Evolutionary conservation across 2,888 invertebrate genomes (phyloP).

Genomic region (Tuta absoluta): DNA sequence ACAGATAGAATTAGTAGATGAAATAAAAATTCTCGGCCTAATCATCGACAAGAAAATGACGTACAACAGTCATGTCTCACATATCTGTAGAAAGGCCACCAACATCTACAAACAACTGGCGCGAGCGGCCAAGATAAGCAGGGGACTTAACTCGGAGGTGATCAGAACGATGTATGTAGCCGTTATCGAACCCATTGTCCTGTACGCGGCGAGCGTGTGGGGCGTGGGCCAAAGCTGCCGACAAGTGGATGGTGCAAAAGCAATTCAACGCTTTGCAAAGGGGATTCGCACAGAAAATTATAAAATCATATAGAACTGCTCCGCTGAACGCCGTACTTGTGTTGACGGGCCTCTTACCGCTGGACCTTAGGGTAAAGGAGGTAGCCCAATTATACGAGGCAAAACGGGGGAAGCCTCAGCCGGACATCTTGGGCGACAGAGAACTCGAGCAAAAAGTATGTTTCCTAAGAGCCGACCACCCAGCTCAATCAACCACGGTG

Average conservation of each 20-base stretch:
- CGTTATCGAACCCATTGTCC: background rate
- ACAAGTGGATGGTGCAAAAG: background rate
- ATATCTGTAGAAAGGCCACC: background rate
- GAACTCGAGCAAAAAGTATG: background rate
- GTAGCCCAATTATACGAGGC: conserved; percentile 7
- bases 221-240: background rate
- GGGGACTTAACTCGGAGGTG: background rate
- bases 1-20: background rate
- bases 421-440: background rate
- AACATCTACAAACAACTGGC: background rate
- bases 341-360: conserved; percentile 12
- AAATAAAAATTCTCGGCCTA: background rate
- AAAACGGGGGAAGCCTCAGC: background rate
- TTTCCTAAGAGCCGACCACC: background rate
- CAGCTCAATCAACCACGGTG: no score
- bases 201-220: conserved; percentile 8
- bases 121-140: background rate
- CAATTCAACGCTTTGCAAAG: background rate
- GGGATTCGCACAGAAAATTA: background rate
- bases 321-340: conserved; percentile 21
- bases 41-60: conserved; percentile 1
- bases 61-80: background rate
- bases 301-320: conserved; percentile 7
- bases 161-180: background rate
- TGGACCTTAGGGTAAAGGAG: conserved; percentile 20